Evolutionary conservation across 2,888 invertebrate species (phyloP).

Genomic region (Allolobophora icterica): DNA sequence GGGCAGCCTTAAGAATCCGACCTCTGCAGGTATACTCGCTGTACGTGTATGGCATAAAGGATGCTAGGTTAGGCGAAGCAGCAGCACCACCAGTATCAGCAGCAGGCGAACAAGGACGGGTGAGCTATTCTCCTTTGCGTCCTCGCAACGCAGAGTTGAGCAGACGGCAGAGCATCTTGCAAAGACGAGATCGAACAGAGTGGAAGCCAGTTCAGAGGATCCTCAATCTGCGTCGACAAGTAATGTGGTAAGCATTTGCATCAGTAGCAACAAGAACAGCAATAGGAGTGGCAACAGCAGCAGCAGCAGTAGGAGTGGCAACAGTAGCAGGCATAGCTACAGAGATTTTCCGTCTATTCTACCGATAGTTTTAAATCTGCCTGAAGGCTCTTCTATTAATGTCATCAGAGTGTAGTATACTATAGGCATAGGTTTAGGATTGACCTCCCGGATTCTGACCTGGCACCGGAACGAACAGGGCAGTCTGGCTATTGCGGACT

Average conservation of each 20-base stretch:
- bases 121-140: background rate
- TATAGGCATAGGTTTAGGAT: too few species aligned
- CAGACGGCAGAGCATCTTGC: background rate
- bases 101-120: background rate
- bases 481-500: too few species aligned
- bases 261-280: background rate
- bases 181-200: background rate
- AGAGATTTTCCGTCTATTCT: background rate
- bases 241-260: background rate
- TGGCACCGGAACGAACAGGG: too few species aligned
- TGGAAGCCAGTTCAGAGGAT: slow-evolving; percentile 11
- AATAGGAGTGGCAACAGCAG: background rate
- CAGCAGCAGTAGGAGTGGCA: background rate
- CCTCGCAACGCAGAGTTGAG: background rate
- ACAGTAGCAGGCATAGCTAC: background rate
- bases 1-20: slow-evolving; percentile 14
- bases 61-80: background rate
- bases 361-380: too few species aligned
- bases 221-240: background rate
- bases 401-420: background rate
- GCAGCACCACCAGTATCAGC: background rate
- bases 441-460: too few species aligned
- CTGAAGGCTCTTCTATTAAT: background rate
- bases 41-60: slow-evolving; percentile 17
- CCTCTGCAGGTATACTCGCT: background rate